Base-by-base conservation (phyloP, 2,888 invertebrate genomes). In the Piscicola geometra region DNA sequence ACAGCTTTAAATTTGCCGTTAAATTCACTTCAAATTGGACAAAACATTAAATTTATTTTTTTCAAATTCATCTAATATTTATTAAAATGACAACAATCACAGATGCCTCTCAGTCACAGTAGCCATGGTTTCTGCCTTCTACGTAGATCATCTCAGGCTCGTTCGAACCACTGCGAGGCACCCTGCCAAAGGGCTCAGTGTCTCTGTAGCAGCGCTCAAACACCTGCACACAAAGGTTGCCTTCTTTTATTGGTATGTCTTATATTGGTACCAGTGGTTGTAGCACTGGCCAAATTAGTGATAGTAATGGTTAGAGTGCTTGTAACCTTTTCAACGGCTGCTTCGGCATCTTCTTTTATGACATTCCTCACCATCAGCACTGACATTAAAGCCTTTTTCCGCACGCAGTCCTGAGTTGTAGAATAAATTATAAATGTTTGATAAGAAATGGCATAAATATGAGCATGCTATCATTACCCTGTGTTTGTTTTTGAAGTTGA, bases 191-290 rank as follows among this genome's bases (percentile, higher is more conserved):
- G 0, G 97, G 97, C 83, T 97, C 97, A 81, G 95, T 87, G 85
- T 97, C 96, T 30, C 89, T 89, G 83, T 96, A 96, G 85, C 97
- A 97, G 84, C 90, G 91, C 0, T 90, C 88, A 86, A 97, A 97
- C 0, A 56, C 60, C 60, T 56, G 60, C 50, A 47, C 9, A n/a
- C n/a, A n/a, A n/a, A n/a, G n/a, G n/a, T n/a, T n/a, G n/a, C n/a
- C n/a, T n/a, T n/a, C n/a, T n/a, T n/a, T n/a, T n/a, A n/a, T n/a
- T n/a, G n/a, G n/a, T n/a, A n/a, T n/a, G n/a, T n/a, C n/a, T n/a
- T n/a, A n/a, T n/a, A n/a, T n/a, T n/a, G n/a, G n/a, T n/a, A n/a
- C n/a, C n/a, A n/a, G n/a, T n/a, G n/a, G n/a, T n/a, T n/a, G n/a
- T n/a, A n/a, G n/a, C n/a, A n/a, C n/a, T n/a, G n/a, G n/a, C n/a